Conservation (phyloP, 2,113 vertebrate species). For the Malurus melanocephalus region DNA sequence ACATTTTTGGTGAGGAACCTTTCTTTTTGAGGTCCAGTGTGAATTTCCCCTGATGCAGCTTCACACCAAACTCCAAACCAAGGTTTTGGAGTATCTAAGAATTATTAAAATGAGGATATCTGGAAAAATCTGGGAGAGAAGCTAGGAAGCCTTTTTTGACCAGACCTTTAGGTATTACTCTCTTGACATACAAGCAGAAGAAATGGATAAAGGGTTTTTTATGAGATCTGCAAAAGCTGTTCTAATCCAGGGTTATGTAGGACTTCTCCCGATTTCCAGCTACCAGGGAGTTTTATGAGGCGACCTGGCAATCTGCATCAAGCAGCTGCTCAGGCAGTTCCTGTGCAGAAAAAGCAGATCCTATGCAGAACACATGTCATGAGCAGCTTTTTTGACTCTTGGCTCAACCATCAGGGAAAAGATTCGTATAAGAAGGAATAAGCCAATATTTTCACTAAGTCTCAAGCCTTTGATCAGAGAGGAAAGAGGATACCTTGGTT, state of each 20-base stretch:
- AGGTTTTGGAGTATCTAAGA: neutral
- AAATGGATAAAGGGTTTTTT: neutral
- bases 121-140: neutral
- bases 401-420: neutral
- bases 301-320: neutral
- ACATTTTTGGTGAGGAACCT: neutral
- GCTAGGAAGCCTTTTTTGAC: neutral
- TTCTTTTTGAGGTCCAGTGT: neutral
- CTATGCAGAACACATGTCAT: neutral
- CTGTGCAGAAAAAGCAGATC: neutral
- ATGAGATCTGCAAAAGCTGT: neutral
- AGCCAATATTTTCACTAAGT: neutral
- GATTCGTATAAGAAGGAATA: neutral
- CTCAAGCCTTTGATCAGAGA: neutral
- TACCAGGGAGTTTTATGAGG: neutral
- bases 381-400: neutral
- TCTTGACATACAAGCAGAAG: neutral
- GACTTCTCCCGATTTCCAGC: neutral
- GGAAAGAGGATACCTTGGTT: neutral
- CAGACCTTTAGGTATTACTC: neutral
- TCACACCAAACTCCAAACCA: neutral
- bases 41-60: neutral
- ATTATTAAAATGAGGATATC: neutral
- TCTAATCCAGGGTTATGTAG: neutral
- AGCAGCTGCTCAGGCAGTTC: constrained; percentile 8